phyloP scores from a whole-genome alignment of 2,888 invertebrate species.

The Chymomyza amoena region DNA sequence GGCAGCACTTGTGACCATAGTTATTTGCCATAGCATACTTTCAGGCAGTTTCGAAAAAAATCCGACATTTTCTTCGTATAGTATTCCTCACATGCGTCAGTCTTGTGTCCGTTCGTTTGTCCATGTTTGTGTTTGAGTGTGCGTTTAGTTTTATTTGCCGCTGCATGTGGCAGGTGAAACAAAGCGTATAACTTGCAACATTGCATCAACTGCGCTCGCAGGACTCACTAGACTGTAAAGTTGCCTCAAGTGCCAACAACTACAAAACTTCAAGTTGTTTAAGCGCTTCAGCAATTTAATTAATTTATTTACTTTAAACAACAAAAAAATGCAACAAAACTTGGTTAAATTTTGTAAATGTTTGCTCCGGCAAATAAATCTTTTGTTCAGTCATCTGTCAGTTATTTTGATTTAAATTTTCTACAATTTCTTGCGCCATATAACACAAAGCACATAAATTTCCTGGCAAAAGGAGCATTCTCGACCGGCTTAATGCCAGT shows the following conservation, averaged over 20 bases:
- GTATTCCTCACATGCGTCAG: not conserved
- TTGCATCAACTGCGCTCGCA: not conserved
- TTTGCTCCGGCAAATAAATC: not conserved
- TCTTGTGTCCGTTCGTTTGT: not conserved
- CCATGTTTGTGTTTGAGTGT: not conserved
- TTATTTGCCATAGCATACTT: conserved; percentile 26
- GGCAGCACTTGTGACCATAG: conserved; percentile 34
- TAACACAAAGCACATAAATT: conserved; percentile 35
- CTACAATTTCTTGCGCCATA: not conserved
- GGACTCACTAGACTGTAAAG: not conserved
- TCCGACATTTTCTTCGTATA: not conserved
- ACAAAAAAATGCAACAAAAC: not conserved
- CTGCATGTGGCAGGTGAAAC: not conserved
- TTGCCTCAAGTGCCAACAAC: not conserved
- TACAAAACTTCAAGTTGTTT: not conserved
- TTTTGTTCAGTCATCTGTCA: not conserved
- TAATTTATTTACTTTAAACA: not conserved
- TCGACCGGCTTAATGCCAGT: conserved; percentile 17
- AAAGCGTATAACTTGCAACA: not conserved
- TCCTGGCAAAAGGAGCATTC: conserved; percentile 38
- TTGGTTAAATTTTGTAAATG: not conserved
- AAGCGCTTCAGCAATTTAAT: not conserved
- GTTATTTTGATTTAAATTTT: conserved; percentile 24
- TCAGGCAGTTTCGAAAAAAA: conserved; percentile 24
- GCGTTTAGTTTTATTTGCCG: not conserved